Evolutionary conservation across 2,113 vertebrate species (phyloP).

Genomic region (Eretmochelys imbricata): DNA sequence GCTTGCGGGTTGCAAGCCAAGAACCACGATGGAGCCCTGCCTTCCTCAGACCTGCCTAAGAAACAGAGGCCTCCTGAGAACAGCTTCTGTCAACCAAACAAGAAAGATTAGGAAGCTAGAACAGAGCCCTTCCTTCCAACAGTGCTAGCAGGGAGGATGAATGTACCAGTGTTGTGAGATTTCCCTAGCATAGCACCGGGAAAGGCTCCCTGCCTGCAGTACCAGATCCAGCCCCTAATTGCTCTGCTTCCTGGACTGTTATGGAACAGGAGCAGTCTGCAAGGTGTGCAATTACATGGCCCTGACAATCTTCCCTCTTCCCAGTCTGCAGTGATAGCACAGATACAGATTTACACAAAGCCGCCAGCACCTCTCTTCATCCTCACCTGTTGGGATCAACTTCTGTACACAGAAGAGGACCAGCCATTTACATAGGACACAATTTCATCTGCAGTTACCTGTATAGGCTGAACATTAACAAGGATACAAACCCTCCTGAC

Average conservation of each 20-base stretch:
- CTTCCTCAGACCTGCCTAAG: constrained; percentile 74
- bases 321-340: neutral
- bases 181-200: neutral
- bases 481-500: neutral
- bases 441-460: neutral
- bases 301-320: neutral
- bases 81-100: constrained; percentile 76
- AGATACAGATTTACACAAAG: neutral
- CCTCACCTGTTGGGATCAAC: no score
- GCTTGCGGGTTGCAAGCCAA: constrained; percentile 76
- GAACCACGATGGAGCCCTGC: constrained; percentile 76
- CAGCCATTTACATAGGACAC: neutral
- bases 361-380: neutral
- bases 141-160: neutral
- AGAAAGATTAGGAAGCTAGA: constrained; percentile 11
- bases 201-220: neutral
- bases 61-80: constrained; percentile 78
- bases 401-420: neutral
- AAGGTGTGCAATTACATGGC: neutral
- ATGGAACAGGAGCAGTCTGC: neutral
- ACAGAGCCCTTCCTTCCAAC: neutral
- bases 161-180: neutral
- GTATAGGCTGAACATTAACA: neutral
- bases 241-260: neutral
- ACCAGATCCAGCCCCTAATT: neutral